A percentile compares a stretch with the other conserved stretches of the same genome.
phyloP scores from a whole-genome alignment of 1,140 invertebrate species.

The Capitella teleta region DNA sequence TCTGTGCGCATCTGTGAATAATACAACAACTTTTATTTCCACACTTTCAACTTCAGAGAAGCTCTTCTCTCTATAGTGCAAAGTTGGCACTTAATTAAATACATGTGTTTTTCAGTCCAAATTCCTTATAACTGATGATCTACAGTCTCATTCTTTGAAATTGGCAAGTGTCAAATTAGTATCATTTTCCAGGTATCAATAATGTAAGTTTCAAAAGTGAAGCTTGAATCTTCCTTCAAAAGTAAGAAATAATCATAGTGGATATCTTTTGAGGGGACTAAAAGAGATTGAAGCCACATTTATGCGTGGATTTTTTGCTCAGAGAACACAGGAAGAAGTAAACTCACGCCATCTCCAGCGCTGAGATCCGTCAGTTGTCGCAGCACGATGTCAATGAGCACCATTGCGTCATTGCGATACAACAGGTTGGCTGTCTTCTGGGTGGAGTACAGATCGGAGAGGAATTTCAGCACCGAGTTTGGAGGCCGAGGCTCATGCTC shows the following conservation, averaged over 20 bases:
- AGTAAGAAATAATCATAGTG: not conserved
- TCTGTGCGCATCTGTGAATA: slow-evolving; percentile 22
- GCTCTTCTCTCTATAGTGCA: not conserved
- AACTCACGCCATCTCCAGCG: slow-evolving; percentile 66
- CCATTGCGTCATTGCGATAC: slow-evolving; percentile 86
- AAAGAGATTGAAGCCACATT: not conserved
- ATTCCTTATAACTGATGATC: not conserved
- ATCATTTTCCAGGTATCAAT: not conserved
- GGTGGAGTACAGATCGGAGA: slow-evolving; percentile 69
- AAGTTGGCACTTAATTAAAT: not conserved
- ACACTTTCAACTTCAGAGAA: not conserved
- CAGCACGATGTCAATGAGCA: slow-evolving; percentile 81
- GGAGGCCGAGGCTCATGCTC: slow-evolving; percentile 62
- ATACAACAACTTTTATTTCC: not conserved
- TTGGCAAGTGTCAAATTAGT: not conserved
- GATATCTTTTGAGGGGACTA: not conserved
- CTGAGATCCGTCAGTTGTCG: slow-evolving; percentile 75
- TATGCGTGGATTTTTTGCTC: not conserved
- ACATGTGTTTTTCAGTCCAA: not conserved
- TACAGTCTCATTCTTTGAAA: not conserved
- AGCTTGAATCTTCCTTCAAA: not conserved
- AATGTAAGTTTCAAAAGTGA: not conserved
- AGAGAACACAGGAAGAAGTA: not conserved
- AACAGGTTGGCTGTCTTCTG: slow-evolving; percentile 67
- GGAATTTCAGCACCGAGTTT: slow-evolving; percentile 77